Conservation (phyloP, 1,140 invertebrate genomes). For the Drosophila varians region DNA sequence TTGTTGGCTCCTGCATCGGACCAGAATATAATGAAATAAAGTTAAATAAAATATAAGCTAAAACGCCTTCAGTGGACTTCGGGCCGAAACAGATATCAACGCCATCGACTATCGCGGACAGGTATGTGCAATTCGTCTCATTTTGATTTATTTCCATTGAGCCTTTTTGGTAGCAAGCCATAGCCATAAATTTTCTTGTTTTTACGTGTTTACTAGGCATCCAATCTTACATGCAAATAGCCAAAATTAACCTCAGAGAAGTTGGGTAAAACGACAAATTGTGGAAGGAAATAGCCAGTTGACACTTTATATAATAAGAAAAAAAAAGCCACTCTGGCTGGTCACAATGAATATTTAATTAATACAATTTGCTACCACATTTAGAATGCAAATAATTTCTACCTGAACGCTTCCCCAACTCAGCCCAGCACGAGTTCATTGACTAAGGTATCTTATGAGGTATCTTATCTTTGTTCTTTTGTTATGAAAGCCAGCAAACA, state of each 20-base stretch:
- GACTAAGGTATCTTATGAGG: background rate
- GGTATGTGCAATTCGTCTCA: conserved; percentile 66
- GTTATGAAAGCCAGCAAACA: conserved; percentile 2
- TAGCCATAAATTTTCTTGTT: conserved; percentile 46
- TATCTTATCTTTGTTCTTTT: background rate
- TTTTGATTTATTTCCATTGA: conserved; percentile 61
- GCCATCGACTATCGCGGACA: conserved; percentile 50
- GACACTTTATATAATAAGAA: background rate
- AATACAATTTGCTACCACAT: background rate
- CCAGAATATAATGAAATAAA: conserved; percentile 57
- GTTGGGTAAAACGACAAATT: conserved; percentile 12
- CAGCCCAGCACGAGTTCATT: conserved; percentile 16
- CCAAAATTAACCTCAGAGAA: conserved; percentile 10
- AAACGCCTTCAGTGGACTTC: conserved; percentile 74
- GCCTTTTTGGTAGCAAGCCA: conserved; percentile 19
- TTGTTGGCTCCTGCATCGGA: conserved; percentile 41
- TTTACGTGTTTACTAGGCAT: conserved; percentile 7
- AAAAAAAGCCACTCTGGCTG: background rate
- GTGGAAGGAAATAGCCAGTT: background rate
- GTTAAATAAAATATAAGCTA: conserved; percentile 52
- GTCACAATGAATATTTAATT: background rate
- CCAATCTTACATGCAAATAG: conserved; percentile 5
- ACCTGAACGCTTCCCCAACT: background rate
- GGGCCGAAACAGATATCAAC: conserved; percentile 67
- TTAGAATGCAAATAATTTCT: background rate